A percentile compares a stretch with the other conserved stretches of the same genome.
phyloP scores from a whole-genome alignment of 1,140 invertebrate genomes.

The Harpegnathos saltator region DNA sequence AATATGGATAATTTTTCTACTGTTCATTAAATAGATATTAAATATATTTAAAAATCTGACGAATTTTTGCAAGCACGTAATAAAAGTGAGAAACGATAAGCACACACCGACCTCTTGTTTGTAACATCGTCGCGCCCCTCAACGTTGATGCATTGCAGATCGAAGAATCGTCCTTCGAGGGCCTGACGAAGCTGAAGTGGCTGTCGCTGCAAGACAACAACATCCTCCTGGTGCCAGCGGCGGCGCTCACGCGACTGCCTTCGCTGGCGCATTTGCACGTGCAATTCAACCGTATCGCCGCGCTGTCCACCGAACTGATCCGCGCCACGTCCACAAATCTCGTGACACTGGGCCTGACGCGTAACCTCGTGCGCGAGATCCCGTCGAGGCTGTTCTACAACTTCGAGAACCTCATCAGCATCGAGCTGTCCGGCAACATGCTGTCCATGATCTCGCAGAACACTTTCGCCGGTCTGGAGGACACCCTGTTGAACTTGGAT shows the following conservation, averaged over 20 bases:
- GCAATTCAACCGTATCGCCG: slow-evolving; percentile 95
- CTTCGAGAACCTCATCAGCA: slow-evolving; percentile 90
- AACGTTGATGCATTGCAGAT: slow-evolving; percentile 86
- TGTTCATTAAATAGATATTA: too few species aligned
- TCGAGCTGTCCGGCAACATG: slow-evolving; percentile 93
- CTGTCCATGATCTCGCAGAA: slow-evolving; percentile 90
- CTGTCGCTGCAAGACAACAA: slow-evolving; percentile 95
- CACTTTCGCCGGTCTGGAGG: slow-evolving; percentile 91
- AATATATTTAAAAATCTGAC: too few species aligned
- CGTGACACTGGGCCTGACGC: slow-evolving; percentile 90
- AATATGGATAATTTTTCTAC: too few species aligned
- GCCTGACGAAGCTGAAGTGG: slow-evolving; percentile 91
- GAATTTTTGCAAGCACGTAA: too few species aligned
- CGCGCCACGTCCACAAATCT: slow-evolving; percentile 86
- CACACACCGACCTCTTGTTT: too few species aligned
- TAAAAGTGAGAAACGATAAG: too few species aligned
- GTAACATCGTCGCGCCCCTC: too few species aligned
- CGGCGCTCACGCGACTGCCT: slow-evolving; percentile 91
- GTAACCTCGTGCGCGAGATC: slow-evolving; percentile 95
- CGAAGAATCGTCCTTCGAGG: slow-evolving; percentile 94
- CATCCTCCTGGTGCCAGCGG: slow-evolving; percentile 93
- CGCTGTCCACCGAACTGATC: slow-evolving; percentile 92
- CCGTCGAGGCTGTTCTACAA: slow-evolving; percentile 92
- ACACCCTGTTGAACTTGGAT: slow-evolving; percentile 90
- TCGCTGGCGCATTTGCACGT: slow-evolving; percentile 91